Evolutionary conservation across 2,113 vertebrate species (phyloP).

Genomic region (Laticauda laticaudata): DNA sequence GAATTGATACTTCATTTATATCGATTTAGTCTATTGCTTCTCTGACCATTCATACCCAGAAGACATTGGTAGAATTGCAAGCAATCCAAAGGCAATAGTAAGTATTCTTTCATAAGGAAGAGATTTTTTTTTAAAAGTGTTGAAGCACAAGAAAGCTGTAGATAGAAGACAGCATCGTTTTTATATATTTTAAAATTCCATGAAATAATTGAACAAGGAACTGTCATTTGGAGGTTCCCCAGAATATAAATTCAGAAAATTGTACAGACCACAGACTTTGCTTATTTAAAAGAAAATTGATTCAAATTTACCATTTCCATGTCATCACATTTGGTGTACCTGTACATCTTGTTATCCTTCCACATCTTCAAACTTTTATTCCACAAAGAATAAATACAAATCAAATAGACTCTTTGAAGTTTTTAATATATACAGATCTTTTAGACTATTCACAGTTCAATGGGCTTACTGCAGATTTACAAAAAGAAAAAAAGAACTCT

Average conservation of each 20-base stretch:
- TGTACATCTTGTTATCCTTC: background rate
- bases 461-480: constrained; percentile 75
- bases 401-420: constrained; percentile 58
- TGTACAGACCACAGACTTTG: background rate
- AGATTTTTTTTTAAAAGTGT: background rate
- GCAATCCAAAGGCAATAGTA: background rate
- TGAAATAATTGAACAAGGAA: background rate
- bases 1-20: background rate
- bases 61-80: background rate
- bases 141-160: background rate
- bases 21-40: background rate
- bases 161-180: background rate
- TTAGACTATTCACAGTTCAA: constrained; percentile 74
- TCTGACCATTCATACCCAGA: background rate
- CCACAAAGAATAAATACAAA: constrained; percentile 47
- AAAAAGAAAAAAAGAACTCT: constrained; percentile 71
- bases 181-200: background rate
- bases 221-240: background rate
- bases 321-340: background rate
- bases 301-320: background rate
- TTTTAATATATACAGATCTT: constrained; percentile 81
- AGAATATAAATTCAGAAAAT: background rate
- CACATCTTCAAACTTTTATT: background rate
- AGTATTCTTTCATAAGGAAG: background rate
- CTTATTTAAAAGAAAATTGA: background rate